phyloP scores from a whole-genome alignment of 2,888 invertebrate species.

The Torymus tubicola region DNA sequence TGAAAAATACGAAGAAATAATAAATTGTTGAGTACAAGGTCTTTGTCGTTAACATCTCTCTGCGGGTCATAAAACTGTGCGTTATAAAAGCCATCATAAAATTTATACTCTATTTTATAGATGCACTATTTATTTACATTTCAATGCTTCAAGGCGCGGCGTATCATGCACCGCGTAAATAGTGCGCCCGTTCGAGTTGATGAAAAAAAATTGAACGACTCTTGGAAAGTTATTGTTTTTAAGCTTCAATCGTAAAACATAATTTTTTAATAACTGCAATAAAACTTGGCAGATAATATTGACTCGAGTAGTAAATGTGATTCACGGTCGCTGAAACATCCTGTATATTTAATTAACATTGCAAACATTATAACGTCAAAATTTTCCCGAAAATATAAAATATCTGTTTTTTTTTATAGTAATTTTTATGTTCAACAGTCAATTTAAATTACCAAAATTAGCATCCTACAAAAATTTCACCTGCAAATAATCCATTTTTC shows the following conservation, averaged over 20 bases:
- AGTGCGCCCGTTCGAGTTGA: slow-evolving; percentile 1
- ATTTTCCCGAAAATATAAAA: too few species aligned
- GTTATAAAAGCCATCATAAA: slow-evolving; percentile 54
- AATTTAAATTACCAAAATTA: too few species aligned
- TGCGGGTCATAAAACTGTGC: slow-evolving; percentile 37
- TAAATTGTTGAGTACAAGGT: slow-evolving; percentile 55
- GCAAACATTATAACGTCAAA: background rate
- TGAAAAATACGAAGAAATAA: slow-evolving; percentile 57
- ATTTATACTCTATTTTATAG: slow-evolving; percentile 56
- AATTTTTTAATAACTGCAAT: slow-evolving; percentile 22
- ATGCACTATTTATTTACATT: slow-evolving; percentile 52
- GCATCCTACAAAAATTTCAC: too few species aligned
- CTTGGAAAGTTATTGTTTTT: slow-evolving; percentile 4
- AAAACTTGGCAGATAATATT: background rate
- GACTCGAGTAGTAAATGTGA: background rate
- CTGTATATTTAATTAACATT: background rate
- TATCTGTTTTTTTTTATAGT: too few species aligned
- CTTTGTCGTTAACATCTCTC: slow-evolving; percentile 54
- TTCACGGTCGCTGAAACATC: background rate
- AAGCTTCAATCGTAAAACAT: slow-evolving; percentile 1
- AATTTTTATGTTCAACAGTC: too few species aligned
- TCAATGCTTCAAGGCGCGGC: slow-evolving; percentile 9
- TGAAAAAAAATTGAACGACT: slow-evolving; percentile 26
- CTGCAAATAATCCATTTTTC: too few species aligned
- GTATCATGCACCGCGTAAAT: slow-evolving; percentile 15